A percentile compares a stretch with the other conserved stretches of the same genome.
phyloP scores from a whole-genome alignment of 2,113 vertebrate species.

The Myocastor coypus region DNA sequence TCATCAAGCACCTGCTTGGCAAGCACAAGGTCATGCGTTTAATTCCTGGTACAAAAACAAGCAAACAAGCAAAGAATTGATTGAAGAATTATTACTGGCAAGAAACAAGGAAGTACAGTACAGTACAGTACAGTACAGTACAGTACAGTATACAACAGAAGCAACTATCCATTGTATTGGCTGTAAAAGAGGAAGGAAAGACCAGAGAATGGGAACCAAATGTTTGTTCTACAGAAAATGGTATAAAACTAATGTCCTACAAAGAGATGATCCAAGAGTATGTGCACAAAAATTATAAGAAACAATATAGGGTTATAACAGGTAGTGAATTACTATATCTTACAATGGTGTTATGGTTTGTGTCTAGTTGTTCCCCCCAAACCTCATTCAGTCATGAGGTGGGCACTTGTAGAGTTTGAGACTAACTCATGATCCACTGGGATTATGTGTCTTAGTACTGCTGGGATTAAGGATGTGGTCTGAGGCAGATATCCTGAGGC shows the following conservation, averaged over 20 bases:
- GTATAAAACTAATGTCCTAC: neutral
- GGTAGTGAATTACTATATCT: neutral
- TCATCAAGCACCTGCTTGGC: no score
- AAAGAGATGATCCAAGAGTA: constrained; percentile 4
- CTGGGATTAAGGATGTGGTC: no score
- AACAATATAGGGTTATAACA: neutral
- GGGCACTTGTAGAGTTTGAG: no score
- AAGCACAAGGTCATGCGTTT: no score
- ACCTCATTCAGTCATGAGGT: no score
- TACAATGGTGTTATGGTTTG: neutral
- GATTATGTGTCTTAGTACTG: no score
- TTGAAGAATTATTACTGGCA: neutral
- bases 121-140: neutral
- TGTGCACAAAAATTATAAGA: neutral
- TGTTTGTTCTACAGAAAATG: neutral
- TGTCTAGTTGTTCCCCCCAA: no score
- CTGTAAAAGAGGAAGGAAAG: neutral
- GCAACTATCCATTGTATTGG: neutral
- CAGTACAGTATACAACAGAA: neutral
- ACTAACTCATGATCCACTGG: no score
- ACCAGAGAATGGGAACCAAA: neutral
- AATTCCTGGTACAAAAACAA: no score
- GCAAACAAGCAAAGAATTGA: no score
- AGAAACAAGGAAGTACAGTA: neutral
- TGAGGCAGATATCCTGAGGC: no score